These are phyloP conservation scores for Agrypnus murinus DNA, from an alignment of 2,888 invertebrate genomes.

Conservation along the genomic window DNA sequence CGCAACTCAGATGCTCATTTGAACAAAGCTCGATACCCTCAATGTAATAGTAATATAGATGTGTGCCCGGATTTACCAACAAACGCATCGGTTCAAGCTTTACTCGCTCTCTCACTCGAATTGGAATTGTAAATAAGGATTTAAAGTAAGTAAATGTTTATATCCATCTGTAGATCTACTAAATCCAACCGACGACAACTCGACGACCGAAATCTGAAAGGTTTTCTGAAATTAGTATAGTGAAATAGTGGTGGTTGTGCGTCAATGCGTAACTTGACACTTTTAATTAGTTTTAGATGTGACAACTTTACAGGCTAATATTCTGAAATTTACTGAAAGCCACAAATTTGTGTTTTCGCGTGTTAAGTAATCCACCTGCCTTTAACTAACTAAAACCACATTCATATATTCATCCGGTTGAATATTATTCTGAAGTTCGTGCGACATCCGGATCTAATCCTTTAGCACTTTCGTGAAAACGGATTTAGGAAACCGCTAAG, in stretches of 20 bases:
- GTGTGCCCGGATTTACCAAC: slow-evolving; percentile 5
- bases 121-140: slow-evolving; percentile 28
- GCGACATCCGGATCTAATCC: slow-evolving; percentile 20
- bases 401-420: slow-evolving; percentile 32
- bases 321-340: not conserved
- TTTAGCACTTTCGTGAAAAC: slow-evolving; percentile 6
- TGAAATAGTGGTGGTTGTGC: too few relatives aligned
- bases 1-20: not conserved
- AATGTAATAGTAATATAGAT: too few relatives aligned
- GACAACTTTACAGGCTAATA: not conserved
- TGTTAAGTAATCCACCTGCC: slow-evolving; percentile 31
- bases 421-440: slow-evolving; percentile 33
- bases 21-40: slow-evolving; percentile 1
- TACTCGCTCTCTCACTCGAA: not conserved
- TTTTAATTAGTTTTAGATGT: slow-evolving; percentile 1
- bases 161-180: slow-evolving; percentile 10
- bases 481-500: slow-evolving; percentile 1
- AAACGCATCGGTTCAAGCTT: slow-evolving; percentile 4
- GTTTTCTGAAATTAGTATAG: slow-evolving; percentile 9
- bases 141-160: slow-evolving; percentile 24
- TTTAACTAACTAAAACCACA: slow-evolving; percentile 27
- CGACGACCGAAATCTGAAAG: slow-evolving; percentile 4
- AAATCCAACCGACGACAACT: not conserved
- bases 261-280: not conserved
- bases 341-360: slow-evolving; percentile 33